Evolutionary conservation across 2,113 vertebrate genomes (phyloP), one percentile per base, ranked within the genome.

Genomic region (Strix aluco): DNA sequence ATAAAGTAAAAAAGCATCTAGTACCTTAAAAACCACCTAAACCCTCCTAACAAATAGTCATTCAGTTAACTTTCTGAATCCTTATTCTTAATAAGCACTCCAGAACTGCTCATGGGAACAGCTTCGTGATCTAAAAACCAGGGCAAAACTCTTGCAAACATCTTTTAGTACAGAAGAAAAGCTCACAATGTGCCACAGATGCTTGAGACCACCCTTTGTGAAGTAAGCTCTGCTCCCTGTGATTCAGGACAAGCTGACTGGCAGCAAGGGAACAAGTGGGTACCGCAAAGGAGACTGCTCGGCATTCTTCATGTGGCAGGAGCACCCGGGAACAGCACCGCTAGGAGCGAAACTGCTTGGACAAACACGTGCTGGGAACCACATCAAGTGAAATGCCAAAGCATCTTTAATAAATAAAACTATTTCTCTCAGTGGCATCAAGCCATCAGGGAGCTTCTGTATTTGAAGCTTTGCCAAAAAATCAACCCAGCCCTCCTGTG

Each of bases 171-270:
- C 34, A 40, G 51, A 26, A 42, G 72, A 14, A 66, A 52, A 62
- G 59, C 59, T 59, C 38, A 15, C 1, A 3, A 22, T 0, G 5
- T 9, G 34, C 46, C 86, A 63, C 62, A 65, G 23, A 17, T 4
- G 2, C 36, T 72, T 1, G 21, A 61, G 46, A 5, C 20, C 2
- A 3, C 46, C 19, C 42, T 47, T 74, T 3, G n/a, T 0, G 0
- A 54, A 59, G 7, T 2, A 57, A 80, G 54, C 23, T 44, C 38
- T 63, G 49, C 34, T 86, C 71, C 66, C 36, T 2, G 40, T 6
- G 29, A 8, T 15, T 9, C 58, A 6, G 25, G 9, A n/a, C 11
- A 21, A 58, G 74, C 62, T 12, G 21, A 15, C 30, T 1, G 1
- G 59, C 6, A 58, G 18, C 0, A 0, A 71, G 20, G 65, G 61